Base-by-base conservation (phyloP, 2,797 vertebrate genomes). In the Vultur gryphus region DNA sequence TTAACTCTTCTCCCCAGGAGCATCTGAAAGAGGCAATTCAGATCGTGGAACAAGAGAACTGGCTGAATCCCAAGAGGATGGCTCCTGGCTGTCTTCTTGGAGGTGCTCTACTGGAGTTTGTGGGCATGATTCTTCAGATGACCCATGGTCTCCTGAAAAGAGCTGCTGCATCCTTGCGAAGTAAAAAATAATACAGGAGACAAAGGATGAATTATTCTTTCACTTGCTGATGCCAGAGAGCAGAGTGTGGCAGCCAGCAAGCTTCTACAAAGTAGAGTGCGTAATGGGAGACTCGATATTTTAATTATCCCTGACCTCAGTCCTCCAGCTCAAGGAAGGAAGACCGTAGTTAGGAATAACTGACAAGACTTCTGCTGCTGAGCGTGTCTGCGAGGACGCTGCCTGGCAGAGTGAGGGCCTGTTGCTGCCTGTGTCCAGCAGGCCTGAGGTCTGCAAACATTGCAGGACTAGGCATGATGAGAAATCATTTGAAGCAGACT, bases 21-120 rank as follows among this genome's bases (percentile, higher is more conserved):
- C 2, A 2, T 72, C 52, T 94, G 86, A 93, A 96, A 87, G 88
- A 89, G 14, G 51, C 28, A 84, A 84, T 90, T 95, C 82, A 95
- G 85, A 33, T 9, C 4, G 1, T 2, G 2, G 67, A 85, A 87
- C 71, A 95, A 91, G 82, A 84, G 51, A 81, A 81, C 15, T 15
- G 13, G 12, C 14, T 61, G 58, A 89, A 70, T 89, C 73, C 44
- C 70, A 58, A 37, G 39, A 20, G 33, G 9, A 31, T 79, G 70
- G 25, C 29, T 82, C 23, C 84, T 75, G 31, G 52, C 37, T 0
- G 1, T 70, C 41, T 64, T 61, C 65, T 79, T 79, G 43, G 62
- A 89, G 29, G 13, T 91, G 41, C 25, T 87, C 37, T 85, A 31
- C 33, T 46, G 67, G 44, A 78, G 54, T n/a, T 39, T 55, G 52